Evolutionary conservation across 2,797 vertebrate species (phyloP).

Genomic region (Pipistrellus pipistrellus): DNA sequence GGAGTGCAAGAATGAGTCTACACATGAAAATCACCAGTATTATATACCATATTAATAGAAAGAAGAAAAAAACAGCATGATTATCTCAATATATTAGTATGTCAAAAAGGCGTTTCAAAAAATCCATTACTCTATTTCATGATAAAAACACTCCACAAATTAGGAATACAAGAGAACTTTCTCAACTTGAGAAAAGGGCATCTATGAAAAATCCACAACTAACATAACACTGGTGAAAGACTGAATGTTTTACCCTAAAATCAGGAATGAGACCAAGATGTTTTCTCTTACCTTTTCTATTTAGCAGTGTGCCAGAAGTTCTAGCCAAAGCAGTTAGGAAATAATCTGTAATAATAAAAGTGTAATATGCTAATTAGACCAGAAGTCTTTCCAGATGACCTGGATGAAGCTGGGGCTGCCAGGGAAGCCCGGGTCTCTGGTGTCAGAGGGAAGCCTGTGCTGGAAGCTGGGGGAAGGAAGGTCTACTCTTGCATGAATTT

Average conservation of each 20-base stretch:
- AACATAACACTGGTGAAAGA: neutral
- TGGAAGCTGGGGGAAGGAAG: too few species aligned
- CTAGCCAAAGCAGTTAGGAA: neutral
- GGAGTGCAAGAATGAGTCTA: neutral
- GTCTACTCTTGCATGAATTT: too few species aligned
- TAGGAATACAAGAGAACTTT: neutral
- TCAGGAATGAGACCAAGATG: neutral
- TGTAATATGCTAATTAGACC: too few species aligned
- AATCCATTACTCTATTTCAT: neutral
- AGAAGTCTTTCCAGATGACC: too few species aligned
- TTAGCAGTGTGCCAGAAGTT: neutral
- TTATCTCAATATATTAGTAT: neutral
- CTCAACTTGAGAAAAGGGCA: constrained; percentile 24
- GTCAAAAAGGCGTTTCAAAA: constrained; percentile 34
- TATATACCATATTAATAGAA: neutral
- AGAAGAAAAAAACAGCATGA: neutral
- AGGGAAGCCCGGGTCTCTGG: too few species aligned
- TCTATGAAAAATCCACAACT: neutral
- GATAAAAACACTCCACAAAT: neutral
- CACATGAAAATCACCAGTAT: constrained; percentile 23
- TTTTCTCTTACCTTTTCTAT: neutral
- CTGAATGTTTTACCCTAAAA: neutral
- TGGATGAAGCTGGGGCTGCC: too few species aligned
- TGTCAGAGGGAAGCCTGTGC: too few species aligned
- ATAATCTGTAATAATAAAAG: neutral